Percentiles rank a stretch among this genome's conserved stretches.
Conservation (phyloP, 1,140 invertebrate genomes). For the Hypothenemus hampei region DNA sequence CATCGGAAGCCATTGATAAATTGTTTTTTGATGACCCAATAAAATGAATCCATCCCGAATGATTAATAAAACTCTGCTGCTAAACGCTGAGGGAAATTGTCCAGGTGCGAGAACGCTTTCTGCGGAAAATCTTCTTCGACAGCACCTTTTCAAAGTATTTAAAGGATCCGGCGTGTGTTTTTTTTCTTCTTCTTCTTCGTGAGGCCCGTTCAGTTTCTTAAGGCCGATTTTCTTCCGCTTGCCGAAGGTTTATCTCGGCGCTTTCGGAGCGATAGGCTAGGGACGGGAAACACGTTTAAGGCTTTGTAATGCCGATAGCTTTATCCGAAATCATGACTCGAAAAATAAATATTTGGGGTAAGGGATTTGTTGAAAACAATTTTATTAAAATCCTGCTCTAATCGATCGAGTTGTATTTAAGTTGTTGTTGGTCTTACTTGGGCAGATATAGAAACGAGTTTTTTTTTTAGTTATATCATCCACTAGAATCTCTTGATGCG, state of each 20-base stretch:
- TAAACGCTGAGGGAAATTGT: constrained; percentile 2
- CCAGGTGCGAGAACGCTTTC: constrained; percentile 5
- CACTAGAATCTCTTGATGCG: no score
- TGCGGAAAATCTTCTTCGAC: constrained; percentile 9
- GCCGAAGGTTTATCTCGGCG: constrained; percentile 5
- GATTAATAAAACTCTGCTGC: constrained; percentile 8
- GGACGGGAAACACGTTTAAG: neutral
- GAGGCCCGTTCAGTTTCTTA: constrained; percentile 1
- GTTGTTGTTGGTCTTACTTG: no score
- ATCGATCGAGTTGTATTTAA: no score
- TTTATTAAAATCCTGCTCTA: no score
- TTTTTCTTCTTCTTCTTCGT: neutral
- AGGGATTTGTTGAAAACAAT: no score
- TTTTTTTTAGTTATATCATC: no score
- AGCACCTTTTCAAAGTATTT: constrained; percentile 8
- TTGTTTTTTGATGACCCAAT: constrained; percentile 4
- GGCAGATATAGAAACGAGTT: no score
- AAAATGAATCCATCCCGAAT: constrained; percentile 1
- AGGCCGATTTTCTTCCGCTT: constrained; percentile 5
- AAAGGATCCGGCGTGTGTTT: neutral
- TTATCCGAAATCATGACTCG: neutral
- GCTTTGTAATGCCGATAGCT: constrained; percentile 1
- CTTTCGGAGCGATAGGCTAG: neutral
- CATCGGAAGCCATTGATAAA: neutral
- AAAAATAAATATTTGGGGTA: no score